Percentiles rank a stretch among this genome's conserved stretches.
Conservation (phyloP, 1,140 invertebrate genomes). For the Drosophila nasuta region DNA sequence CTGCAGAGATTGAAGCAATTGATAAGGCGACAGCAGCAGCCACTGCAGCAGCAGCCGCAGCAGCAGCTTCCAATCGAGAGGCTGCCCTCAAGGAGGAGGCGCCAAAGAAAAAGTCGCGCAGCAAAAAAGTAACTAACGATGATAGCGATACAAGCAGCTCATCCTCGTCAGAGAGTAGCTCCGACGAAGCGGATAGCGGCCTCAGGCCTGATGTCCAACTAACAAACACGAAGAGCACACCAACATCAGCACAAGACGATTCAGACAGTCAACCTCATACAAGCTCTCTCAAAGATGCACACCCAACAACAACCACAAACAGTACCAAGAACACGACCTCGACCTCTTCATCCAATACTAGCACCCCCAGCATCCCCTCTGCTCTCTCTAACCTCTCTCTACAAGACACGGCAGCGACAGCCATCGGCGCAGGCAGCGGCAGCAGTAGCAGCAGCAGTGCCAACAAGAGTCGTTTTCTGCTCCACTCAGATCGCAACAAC, state of each 20-base stretch:
- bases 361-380: conserved; percentile 44
- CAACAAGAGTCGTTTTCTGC: conserved; percentile 69
- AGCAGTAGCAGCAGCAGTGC: conserved; percentile 33
- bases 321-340: conserved; percentile 36
- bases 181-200: conserved; percentile 66
- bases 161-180: conserved; percentile 73
- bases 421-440: conserved; percentile 34
- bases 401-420: conserved; percentile 54
- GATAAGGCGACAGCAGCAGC: conserved; percentile 15
- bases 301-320: conserved; percentile 30
- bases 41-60: conserved; percentile 1
- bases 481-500: conserved; percentile 79
- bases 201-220: conserved; percentile 62
- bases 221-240: conserved; percentile 63
- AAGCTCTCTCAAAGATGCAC: conserved; percentile 25
- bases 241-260: conserved; percentile 32
- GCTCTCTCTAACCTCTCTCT: conserved; percentile 68
- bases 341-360: conserved; percentile 9
- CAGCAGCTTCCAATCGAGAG: not conserved
- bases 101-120: conserved; percentile 74
- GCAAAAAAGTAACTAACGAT: conserved; percentile 84
- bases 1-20: conserved; percentile 25
- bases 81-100: conserved; percentile 38
- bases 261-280: conserved; percentile 39
- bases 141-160: conserved; percentile 61